phyloP scores from a whole-genome alignment of 1,140 invertebrate genomes.

The Panagrolaimus sp. region DNA sequence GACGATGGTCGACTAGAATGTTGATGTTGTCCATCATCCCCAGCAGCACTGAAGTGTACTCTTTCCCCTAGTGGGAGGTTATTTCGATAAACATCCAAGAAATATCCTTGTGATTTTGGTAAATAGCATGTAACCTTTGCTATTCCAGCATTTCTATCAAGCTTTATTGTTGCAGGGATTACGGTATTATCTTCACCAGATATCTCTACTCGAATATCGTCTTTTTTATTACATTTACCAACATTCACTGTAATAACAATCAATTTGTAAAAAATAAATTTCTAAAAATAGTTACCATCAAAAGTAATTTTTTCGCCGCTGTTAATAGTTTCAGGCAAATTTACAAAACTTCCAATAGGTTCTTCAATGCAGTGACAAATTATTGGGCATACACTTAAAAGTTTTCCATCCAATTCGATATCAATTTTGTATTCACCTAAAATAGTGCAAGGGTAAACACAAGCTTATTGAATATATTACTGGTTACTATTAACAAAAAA shows the following conservation, averaged over 20 bases:
- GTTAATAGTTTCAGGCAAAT: not conserved
- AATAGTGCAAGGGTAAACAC: no score
- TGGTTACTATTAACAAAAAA: no score
- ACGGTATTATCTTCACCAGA: not conserved
- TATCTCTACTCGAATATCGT: not conserved
- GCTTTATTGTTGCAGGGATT: not conserved
- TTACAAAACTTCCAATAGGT: not conserved
- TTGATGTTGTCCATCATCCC: no score
- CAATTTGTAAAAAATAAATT: not conserved
- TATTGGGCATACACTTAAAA: constrained; percentile 34
- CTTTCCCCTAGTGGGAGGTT: not conserved
- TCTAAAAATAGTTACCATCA: constrained; percentile 14
- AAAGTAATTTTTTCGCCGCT: constrained; percentile 5
- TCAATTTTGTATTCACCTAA: constrained; percentile 49
- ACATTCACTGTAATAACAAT: not conserved
- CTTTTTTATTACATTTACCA: not conserved
- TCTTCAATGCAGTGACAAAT: constrained; percentile 23
- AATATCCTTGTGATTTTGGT: not conserved
- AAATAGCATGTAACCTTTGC: not conserved
- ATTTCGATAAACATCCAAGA: constrained; percentile 5
- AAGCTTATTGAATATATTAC: no score
- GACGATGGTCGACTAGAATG: not conserved
- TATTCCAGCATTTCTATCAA: not conserved
- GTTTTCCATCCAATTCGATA: constrained; percentile 44
- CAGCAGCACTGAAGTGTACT: not conserved